Evolutionary conservation across 2,888 invertebrate species (phyloP).

Genomic region (Sinotaia quadrata): DNA sequence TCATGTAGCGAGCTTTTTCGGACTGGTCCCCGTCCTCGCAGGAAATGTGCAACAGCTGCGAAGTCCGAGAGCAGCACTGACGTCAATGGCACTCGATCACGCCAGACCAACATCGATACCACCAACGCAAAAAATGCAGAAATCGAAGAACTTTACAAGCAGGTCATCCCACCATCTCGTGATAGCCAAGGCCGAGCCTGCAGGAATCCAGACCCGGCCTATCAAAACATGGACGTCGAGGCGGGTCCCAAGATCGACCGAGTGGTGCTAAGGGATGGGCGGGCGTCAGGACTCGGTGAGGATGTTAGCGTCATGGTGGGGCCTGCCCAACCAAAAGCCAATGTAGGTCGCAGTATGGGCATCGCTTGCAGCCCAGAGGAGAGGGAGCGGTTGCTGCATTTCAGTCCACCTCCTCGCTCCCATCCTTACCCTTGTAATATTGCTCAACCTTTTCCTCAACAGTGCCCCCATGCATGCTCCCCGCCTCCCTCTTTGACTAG

Average conservation of each 20-base stretch:
- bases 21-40: conserved; percentile 40
- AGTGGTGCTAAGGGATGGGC: not conserved
- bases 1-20: conserved; percentile 40
- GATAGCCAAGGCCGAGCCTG: not conserved
- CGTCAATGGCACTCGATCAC: conserved; percentile 6
- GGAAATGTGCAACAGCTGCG: conserved; percentile 24
- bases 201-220: conserved; percentile 19
- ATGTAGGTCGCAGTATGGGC: conserved; percentile 21
- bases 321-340: not conserved
- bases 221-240: conserved; percentile 19
- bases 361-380: conserved; percentile 21
- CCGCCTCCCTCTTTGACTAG: conserved; percentile 1
- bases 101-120: conserved; percentile 6
- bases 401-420: not conserved
- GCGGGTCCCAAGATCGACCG: not conserved
- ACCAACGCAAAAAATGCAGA: not conserved
- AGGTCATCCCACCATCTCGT: not conserved
- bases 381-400: conserved; percentile 17
- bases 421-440: conserved; percentile 5
- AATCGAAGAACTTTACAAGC: conserved; percentile 29
- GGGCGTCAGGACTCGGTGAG: conserved; percentile 6
- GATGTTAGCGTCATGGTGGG: not conserved
- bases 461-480: conserved; percentile 21
- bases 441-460: no score
- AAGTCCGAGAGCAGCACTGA: conserved; percentile 23